Evolutionary conservation across 2,113 vertebrate genomes (phyloP), one percentile per base, ranked within the genome.

Genomic region (Pungitius pungitius): DNA sequence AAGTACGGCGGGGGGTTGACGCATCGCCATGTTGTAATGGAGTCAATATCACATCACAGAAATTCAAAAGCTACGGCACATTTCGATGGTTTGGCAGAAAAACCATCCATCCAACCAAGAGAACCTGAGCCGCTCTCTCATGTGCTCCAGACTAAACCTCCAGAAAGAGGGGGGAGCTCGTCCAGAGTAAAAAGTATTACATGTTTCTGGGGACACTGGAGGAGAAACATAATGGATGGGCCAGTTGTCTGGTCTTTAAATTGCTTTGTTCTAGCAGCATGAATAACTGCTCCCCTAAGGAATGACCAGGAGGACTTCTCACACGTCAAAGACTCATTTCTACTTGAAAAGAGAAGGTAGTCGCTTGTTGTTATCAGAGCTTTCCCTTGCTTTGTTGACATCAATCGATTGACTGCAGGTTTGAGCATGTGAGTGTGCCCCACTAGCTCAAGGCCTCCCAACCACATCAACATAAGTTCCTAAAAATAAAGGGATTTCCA

Each of bases 71-170:
- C 69, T 72, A 14, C 70, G 73, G 85, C 65, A 71, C 47, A 72
- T 88, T 90, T 86, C 78, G 83, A 82, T 77, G 79, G 78, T 73
- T 91, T 92, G 86, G 87, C 88, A 91, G 83, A 11, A 60, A 60
- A 85, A 89, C 85, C 77, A 87, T 81, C 59, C 78, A 72, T 86
- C 80, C 82, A 92, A 90, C 89, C 86, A 90, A 74, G 75, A 90
- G 91, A 92, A 90, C 87, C 88, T 59, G 85, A 82, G 63, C 72
- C 47, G 72, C 71, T 82, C 82, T 84, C 82, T 45, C 15, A 61
- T 71, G 84, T 70, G 47, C 77, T 80, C 45, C 73, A 78, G 76
- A 30, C 64, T 61, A 58, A 59, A 81, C 55, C 67, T 13, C 9
- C 70, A 58, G 64, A 77, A 80, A 63, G 35, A 1, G 18, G 67